phyloP scores from a whole-genome alignment of 2,113 vertebrate genomes.

The Sarotherodon lohbergeri region DNA sequence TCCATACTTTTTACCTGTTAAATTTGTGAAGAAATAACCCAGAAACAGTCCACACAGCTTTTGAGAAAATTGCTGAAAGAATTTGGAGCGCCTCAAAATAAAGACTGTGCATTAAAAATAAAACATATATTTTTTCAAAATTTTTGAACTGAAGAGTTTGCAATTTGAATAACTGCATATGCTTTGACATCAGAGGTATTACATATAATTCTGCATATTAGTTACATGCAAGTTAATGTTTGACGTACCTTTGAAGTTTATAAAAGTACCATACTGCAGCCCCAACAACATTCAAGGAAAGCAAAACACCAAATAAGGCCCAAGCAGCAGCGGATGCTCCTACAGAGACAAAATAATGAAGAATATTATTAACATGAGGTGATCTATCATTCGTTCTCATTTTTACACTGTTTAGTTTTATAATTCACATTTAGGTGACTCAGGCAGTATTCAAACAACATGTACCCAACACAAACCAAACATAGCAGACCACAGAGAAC shows the following conservation, averaged over 20 bases:
- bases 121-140: background rate
- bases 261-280: background rate
- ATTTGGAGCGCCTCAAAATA: background rate
- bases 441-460: background rate
- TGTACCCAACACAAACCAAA: too few relatives aligned
- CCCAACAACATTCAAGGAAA: background rate
- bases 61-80: background rate
- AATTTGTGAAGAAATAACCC: background rate
- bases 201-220: background rate
- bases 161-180: background rate
- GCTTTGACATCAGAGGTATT: background rate
- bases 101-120: background rate
- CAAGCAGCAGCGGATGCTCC: background rate
- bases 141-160: background rate
- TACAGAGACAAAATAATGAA: background rate
- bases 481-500: too few relatives aligned
- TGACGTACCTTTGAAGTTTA: background rate
- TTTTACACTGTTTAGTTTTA: background rate
- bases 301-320: background rate
- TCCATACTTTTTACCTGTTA: background rate
- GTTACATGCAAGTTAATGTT: background rate
- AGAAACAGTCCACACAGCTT: background rate
- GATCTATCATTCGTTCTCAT: background rate
- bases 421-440: background rate
- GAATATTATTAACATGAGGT: background rate